Conservation (phyloP, 2,113 vertebrate genomes). For the Fregata magnificens region DNA sequence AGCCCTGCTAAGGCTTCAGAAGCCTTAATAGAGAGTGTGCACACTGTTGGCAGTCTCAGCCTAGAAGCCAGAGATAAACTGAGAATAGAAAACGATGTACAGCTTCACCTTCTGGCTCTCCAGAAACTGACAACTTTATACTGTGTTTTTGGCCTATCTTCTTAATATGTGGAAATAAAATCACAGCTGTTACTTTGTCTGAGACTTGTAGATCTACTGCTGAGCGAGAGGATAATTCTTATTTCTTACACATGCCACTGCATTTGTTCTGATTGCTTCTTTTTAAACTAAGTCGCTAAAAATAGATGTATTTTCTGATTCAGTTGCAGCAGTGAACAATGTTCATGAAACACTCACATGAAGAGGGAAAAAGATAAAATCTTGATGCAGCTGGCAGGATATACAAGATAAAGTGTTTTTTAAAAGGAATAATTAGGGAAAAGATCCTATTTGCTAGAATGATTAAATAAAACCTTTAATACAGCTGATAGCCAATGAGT, state of each 20-base stretch:
- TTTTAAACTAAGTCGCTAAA: slow-evolving; percentile 25
- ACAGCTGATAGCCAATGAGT: not conserved
- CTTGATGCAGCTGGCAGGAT: not conserved
- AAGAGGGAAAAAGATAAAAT: slow-evolving; percentile 9
- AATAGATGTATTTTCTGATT: slow-evolving; percentile 15
- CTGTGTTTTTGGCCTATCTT: not conserved
- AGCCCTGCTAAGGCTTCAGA: not conserved
- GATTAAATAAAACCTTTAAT: slow-evolving; percentile 28
- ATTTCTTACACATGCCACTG: not conserved
- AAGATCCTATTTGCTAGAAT: slow-evolving; percentile 10
- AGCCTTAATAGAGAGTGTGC: not conserved
- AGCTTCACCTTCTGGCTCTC: slow-evolving; percentile 6
- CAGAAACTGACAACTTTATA: not conserved
- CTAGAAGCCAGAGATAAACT: not conserved
- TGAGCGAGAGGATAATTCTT: not conserved
- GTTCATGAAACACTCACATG: not conserved
- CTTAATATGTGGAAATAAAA: slow-evolving; percentile 9
- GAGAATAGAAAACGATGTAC: not conserved
- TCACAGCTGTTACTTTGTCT: slow-evolving; percentile 28
- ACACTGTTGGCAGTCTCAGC: not conserved
- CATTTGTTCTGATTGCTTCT: not conserved
- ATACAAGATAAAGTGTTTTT: not conserved
- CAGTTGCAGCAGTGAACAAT: not conserved
- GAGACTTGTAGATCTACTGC: not conserved
- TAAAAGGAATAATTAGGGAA: not conserved